Evolutionary conservation across 2,113 vertebrate species (phyloP), one percentile per base, ranked within the genome.

Genomic region (Pedetes capensis): DNA sequence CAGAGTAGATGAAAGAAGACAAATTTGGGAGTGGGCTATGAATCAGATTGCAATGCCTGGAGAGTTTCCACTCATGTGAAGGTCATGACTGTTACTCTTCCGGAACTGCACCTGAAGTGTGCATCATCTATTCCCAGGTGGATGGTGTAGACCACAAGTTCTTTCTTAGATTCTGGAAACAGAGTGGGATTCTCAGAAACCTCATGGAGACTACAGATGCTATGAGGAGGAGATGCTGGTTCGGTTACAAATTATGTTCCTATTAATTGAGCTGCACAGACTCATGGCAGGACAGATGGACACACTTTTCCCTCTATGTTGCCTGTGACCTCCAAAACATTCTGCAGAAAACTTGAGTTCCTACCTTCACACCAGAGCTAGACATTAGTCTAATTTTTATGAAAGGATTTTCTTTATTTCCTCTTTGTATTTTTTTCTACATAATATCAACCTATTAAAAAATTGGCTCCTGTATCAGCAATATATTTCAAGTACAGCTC

Each of bases 401-500:
- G 90, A 23, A 1, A 55, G 69, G 3, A 57, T 53, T 89, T 86
- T 18, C 18, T 89, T 93, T 93, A 55, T 81, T 20, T 83, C 64
- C 14, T 68, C 10, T 86, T 93, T 17, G 17, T 95, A 51, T 55
- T 79, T 59, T 87, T 88, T 94, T 59, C 76, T 75, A 76, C 11
- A 51, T 81, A 92, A 84, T 51, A 37, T 82, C 80, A 93, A 88
- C 61, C 63, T 47, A 92, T 87, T 97, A 92, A 91, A 92, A 87
- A 75, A 88, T 84, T 89, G 96, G 81, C 80, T 97, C 55, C 90
- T 97, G 91, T 96, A 97, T 98, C 96, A 98, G 97, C 95, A 98
- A 97, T 97, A 95, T 96, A 96, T 97, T 97, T 96, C 88, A 96
- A 98, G 96, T 97, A 97, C 63, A 90, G 49, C 84, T 96, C 92